Conservation (phyloP, 92 coral and sea anemone species). For the Palythoa grandiflora region DNA sequence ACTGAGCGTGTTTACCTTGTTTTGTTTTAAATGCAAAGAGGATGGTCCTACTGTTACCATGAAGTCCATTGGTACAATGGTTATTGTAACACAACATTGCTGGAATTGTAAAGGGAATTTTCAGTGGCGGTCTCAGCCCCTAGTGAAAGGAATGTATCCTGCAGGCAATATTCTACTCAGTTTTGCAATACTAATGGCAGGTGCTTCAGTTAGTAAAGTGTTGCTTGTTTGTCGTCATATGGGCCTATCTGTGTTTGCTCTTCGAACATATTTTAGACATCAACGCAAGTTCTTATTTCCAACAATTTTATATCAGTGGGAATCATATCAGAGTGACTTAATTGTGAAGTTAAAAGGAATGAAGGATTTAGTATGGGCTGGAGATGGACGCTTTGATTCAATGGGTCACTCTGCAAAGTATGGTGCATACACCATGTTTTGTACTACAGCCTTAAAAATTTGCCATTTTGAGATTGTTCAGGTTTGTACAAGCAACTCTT, state of each 20-base stretch:
- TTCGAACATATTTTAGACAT: too few species aligned
- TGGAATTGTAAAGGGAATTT: neutral
- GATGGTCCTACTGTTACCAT: slow-evolving; percentile 33
- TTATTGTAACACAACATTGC: slow-evolving; percentile 41
- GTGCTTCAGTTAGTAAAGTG: slow-evolving; percentile 47
- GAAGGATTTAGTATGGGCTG: too few species aligned
- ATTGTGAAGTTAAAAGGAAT: too few species aligned
- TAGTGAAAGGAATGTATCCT: slow-evolving; percentile 31
- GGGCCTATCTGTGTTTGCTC: slow-evolving; percentile 36
- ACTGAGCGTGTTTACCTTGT: slow-evolving; percentile 31
- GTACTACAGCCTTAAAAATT: too few species aligned
- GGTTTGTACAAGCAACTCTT: too few species aligned
- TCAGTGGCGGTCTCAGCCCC: slow-evolving; percentile 50
- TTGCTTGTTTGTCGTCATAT: slow-evolving; percentile 48
- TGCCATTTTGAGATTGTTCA: too few species aligned
- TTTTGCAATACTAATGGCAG: slow-evolving; percentile 49
- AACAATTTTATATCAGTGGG: too few species aligned
- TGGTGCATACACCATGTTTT: too few species aligned
- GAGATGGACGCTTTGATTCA: too few species aligned
- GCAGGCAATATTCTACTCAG: slow-evolving; percentile 54
- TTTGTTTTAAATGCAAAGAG: slow-evolving; percentile 56
- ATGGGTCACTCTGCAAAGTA: too few species aligned
- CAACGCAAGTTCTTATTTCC: too few species aligned
- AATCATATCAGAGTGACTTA: too few species aligned
- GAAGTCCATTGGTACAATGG: slow-evolving; percentile 48